These are phyloP conservation scores for Bombus sibiricus DNA, from an alignment of 1,140 invertebrate species.

Conservation along the genomic window DNA sequence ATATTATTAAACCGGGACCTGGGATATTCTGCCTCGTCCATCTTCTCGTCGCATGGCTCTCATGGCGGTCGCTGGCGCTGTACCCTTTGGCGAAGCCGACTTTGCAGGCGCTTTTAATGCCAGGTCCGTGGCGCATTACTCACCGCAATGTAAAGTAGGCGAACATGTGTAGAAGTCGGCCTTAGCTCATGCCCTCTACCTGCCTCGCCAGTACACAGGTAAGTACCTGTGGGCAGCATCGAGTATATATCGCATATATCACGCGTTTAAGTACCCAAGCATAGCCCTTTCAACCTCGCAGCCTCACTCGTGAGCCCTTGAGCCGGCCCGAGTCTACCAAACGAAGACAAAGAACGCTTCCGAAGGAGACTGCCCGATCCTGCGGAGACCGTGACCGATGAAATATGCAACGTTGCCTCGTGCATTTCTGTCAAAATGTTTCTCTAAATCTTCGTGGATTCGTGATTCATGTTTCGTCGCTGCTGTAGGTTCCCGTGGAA, in stretches of 20 bases:
- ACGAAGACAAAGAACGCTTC: slow-evolving; percentile 57
- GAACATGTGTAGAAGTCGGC: slow-evolving; percentile 66
- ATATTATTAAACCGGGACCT: slow-evolving; percentile 55
- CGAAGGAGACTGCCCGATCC: slow-evolving; percentile 4
- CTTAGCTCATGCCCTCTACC: slow-evolving; percentile 39
- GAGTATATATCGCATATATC: slow-evolving; percentile 71
- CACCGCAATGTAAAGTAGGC: slow-evolving; percentile 72
- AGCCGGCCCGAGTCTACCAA: slow-evolving; percentile 25
- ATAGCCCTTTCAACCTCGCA: slow-evolving; percentile 61
- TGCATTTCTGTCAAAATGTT: slow-evolving; percentile 52
- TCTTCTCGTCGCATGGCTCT: slow-evolving; percentile 54
- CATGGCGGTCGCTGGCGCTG: slow-evolving; percentile 33
- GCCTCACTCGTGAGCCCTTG: slow-evolving; percentile 44
- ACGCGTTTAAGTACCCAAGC: slow-evolving; percentile 71
- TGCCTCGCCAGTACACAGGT: slow-evolving; percentile 53
- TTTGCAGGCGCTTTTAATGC: slow-evolving; percentile 72
- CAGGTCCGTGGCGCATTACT: slow-evolving; percentile 67
- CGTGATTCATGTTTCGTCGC: slow-evolving; percentile 28
- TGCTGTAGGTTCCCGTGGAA: not conserved
- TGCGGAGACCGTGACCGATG: slow-evolving; percentile 42
- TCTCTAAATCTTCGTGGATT: slow-evolving; percentile 42
- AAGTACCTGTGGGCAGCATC: slow-evolving; percentile 68
- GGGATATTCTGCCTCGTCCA: slow-evolving; percentile 46
- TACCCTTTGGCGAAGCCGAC: slow-evolving; percentile 61
- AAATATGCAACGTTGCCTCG: slow-evolving; percentile 48